Conservation (phyloP, 2,797 vertebrate genomes). For the Xerus rutilus region DNA sequence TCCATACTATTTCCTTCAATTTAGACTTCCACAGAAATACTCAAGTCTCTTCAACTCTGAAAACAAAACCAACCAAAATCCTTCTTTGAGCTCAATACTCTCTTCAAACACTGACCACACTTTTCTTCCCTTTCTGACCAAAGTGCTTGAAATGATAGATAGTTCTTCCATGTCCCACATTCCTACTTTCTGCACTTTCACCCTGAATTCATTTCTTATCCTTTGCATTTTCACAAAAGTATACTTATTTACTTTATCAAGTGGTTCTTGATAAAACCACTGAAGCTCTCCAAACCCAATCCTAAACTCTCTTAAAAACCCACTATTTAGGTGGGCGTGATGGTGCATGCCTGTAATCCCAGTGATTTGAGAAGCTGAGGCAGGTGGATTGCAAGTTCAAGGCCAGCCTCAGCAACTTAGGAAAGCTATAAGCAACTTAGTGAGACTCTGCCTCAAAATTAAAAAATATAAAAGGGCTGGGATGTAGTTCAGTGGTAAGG, state of each 20-base stretch:
- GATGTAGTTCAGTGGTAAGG: not conserved
- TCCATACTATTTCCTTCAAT: not conserved
- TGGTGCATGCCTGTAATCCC: not conserved
- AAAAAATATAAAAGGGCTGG: not conserved
- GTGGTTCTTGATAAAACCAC: constrained; percentile 10
- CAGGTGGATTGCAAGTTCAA: not conserved
- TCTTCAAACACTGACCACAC: not conserved
- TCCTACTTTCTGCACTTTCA: not conserved
- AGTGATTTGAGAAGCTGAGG: not conserved
- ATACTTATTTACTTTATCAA: not conserved
- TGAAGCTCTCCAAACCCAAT: not conserved
- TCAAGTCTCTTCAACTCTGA: not conserved
- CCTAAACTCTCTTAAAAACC: not conserved
- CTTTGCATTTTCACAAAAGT: not conserved
- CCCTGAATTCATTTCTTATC: not conserved
- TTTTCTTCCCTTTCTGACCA: not conserved
- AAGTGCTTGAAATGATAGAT: not conserved
- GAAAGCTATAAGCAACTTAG: not conserved
- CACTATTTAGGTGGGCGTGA: not conserved
- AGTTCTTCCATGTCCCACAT: not conserved
- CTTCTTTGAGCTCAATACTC: not conserved
- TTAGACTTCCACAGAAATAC: not conserved
- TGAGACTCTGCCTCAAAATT: not conserved
- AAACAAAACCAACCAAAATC: not conserved
- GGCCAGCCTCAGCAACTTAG: not conserved